Evolutionary conservation across 2,888 invertebrate species (phyloP).

Genomic region (Eilema sororculum): DNA sequence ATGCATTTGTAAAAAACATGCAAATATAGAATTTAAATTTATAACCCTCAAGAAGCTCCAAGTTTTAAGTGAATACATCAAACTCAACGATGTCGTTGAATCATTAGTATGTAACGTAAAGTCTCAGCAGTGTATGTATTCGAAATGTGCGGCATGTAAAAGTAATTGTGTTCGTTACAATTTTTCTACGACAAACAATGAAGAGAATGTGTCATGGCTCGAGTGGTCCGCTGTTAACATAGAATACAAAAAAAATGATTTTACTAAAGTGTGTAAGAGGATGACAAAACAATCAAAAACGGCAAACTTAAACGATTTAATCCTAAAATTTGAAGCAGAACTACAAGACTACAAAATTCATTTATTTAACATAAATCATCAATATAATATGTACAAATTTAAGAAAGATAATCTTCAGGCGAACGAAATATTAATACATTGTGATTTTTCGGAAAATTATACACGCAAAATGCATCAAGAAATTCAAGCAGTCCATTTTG

Average conservation of each 20-base stretch:
- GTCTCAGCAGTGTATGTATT: too few species aligned
- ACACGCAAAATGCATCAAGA: slow-evolving; percentile 17
- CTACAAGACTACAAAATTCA: slow-evolving; percentile 34
- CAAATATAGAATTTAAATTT: too few species aligned
- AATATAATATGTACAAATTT: slow-evolving; percentile 12
- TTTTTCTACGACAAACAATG: background rate
- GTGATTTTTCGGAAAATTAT: slow-evolving; percentile 24
- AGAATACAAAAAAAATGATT: slow-evolving; percentile 1
- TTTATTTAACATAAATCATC: slow-evolving; percentile 16
- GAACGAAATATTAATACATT: slow-evolving; percentile 10
- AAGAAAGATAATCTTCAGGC: slow-evolving; percentile 2
- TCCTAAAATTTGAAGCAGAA: slow-evolving; percentile 5
- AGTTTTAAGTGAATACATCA: too few species aligned
- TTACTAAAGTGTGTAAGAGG: background rate
- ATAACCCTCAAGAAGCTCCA: too few species aligned
- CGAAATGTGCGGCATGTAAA: too few species aligned
- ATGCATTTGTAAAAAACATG: too few species aligned
- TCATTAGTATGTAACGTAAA: too few species aligned
- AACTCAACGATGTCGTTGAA: too few species aligned
- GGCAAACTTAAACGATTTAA: background rate
- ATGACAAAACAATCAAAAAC: background rate
- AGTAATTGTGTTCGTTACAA: background rate
- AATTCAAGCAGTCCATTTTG: slow-evolving; percentile 25
- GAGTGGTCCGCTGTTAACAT: slow-evolving; percentile 3
- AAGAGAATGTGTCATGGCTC: background rate